phyloP scores from a whole-genome alignment of 2,797 vertebrate genomes.

The Sarcoramphus papa region DNA sequence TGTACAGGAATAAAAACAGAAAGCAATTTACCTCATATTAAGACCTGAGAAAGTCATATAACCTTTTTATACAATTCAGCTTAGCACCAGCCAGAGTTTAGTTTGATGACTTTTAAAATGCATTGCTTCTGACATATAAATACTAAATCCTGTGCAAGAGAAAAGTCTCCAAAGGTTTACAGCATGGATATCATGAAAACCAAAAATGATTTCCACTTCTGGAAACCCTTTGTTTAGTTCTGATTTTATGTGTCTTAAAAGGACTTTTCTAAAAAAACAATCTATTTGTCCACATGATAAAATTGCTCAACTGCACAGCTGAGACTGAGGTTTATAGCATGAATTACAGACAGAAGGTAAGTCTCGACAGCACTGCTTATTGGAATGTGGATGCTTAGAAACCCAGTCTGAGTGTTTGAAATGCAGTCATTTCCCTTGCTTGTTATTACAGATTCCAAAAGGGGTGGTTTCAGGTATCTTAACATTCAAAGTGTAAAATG shows the following conservation, averaged over 20 bases:
- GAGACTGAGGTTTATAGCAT: neutral
- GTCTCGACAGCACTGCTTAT: neutral
- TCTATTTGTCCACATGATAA: neutral
- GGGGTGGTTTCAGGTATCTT: neutral
- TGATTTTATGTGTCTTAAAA: neutral
- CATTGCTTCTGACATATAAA: neutral
- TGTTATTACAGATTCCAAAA: neutral
- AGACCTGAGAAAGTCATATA: neutral
- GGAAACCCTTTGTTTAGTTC: neutral
- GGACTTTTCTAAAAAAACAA: neutral
- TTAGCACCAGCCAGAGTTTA: neutral
- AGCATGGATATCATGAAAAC: neutral
- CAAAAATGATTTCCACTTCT: neutral
- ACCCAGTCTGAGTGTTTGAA: neutral
- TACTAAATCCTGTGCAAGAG: neutral
- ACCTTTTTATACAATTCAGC: neutral
- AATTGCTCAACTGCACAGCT: neutral
- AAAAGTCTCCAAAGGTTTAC: neutral
- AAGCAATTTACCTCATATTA: neutral
- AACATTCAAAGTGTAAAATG: neutral
- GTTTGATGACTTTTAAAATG: neutral
- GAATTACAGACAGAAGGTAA: neutral
- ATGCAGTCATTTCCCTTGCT: neutral
- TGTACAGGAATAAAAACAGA: neutral
- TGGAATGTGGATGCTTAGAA: neutral